A percentile compares a stretch with the other conserved stretches of the same genome.
Evolutionary conservation across 2,113 vertebrate genomes (phyloP).

Genomic region (Apistogramma diplotaenia): DNA sequence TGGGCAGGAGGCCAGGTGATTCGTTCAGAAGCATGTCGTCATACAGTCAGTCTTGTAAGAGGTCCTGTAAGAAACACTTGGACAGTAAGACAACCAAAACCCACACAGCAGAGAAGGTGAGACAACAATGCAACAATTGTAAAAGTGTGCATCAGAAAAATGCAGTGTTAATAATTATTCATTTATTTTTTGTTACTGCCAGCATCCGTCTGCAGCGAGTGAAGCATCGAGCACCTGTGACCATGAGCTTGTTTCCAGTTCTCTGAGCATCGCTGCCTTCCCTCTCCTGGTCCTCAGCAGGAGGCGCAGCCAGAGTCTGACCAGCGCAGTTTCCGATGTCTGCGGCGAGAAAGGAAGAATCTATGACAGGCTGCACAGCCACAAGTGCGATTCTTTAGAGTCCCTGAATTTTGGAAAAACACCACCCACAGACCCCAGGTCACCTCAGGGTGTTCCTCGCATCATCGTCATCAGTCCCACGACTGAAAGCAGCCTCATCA

Average conservation of each 20-base stretch:
- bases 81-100: constrained; percentile 24
- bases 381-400: constrained; percentile 48
- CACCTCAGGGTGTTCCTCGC: constrained; percentile 51
- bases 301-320: constrained; percentile 58
- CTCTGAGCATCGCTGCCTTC: constrained; percentile 58
- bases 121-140: neutral
- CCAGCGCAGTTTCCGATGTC: constrained; percentile 13
- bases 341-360: neutral
- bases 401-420: constrained; percentile 30
- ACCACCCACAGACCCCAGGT: neutral
- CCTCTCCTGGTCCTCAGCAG: constrained; percentile 62
- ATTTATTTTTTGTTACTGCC: neutral
- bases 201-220: constrained; percentile 35
- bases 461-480: constrained; percentile 72
- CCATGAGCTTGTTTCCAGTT: constrained; percentile 59
- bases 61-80: constrained; percentile 37
- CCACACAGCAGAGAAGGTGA: constrained; percentile 54
- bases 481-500: constrained; percentile 62
- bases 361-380: neutral
- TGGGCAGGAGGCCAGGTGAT: constrained; percentile 32
- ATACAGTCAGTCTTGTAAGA: constrained; percentile 31
- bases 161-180: neutral
- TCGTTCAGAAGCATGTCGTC: constrained; percentile 52
- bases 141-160: neutral
- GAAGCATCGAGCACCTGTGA: constrained; percentile 53